Conservation (phyloP, 2,888 invertebrate genomes). For the Tyria jacobaeae region DNA sequence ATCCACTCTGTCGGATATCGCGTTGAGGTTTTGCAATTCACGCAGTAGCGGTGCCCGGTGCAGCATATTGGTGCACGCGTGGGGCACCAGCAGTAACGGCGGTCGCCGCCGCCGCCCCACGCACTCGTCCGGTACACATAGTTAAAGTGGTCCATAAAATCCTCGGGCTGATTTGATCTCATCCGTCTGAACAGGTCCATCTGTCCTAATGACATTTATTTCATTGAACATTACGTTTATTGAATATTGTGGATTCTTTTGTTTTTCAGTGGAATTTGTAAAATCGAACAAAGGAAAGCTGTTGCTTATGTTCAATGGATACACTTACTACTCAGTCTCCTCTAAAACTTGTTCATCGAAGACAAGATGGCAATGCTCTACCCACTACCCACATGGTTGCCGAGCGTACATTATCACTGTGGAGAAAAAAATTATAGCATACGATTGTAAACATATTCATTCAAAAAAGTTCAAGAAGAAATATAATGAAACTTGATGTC, state of each 20-base stretch:
- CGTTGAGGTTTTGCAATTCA: no score
- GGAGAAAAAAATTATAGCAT: slow-evolving; percentile 16
- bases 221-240: no score
- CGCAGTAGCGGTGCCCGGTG: no score
- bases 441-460: slow-evolving; percentile 1
- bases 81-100: no score
- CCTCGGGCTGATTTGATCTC: no score
- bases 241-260: background rate
- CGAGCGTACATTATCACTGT: slow-evolving; percentile 27
- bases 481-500: slow-evolving; percentile 13
- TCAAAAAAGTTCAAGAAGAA: background rate
- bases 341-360: background rate
- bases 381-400: slow-evolving; percentile 39
- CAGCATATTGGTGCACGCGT: no score
- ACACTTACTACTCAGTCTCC: slow-evolving; percentile 20
- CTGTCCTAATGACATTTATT: background rate
- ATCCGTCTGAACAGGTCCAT: no score
- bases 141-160: no score
- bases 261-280: slow-evolving; percentile 24
- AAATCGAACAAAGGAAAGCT: slow-evolving; percentile 41
- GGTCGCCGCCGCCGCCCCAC: no score
- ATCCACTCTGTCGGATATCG: no score
- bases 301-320: slow-evolving; percentile 39
- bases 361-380: slow-evolving; percentile 52
- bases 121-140: no score